Conservation (phyloP, 1,140 invertebrate genomes). For the Bradynema listronoti region DNA sequence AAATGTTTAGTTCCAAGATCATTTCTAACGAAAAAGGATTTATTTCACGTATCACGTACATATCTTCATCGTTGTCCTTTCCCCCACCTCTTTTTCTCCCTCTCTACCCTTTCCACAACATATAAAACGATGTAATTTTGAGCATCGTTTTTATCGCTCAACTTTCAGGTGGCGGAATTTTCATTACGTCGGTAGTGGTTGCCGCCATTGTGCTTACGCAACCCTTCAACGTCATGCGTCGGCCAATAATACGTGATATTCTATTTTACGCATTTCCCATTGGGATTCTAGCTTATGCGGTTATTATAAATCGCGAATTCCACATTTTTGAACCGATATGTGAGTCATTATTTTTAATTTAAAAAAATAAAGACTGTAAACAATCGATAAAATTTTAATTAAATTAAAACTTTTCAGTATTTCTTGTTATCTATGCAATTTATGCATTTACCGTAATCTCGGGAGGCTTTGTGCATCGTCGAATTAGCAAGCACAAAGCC, state of each 20-base stretch:
- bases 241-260: conserved; percentile 67
- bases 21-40: too few relatives aligned
- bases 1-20: too few relatives aligned
- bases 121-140: too few relatives aligned
- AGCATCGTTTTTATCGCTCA: too few relatives aligned
- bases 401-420: conserved; percentile 58
- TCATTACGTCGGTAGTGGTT: conserved; percentile 67
- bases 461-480: conserved; percentile 57
- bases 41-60: too few relatives aligned
- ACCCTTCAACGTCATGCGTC: conserved; percentile 64
- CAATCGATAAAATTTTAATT: conserved; percentile 40
- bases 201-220: conserved; percentile 64
- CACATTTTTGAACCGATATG: conserved; percentile 61
- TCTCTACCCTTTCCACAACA: too few relatives aligned
- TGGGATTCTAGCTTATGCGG: conserved; percentile 61
- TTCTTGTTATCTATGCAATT: conserved; percentile 64
- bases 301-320: conserved; percentile 60
- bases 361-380: conserved; percentile 10
- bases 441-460: conserved; percentile 65
- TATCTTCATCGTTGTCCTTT: too few relatives aligned
- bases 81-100: too few relatives aligned
- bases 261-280: conserved; percentile 65
- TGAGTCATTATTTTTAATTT: conserved; percentile 39
- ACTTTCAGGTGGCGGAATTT: conserved; percentile 65
- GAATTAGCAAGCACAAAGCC: not conserved